Conservation (phyloP, 2,888 invertebrate genomes). For the Polyploca ridens region DNA sequence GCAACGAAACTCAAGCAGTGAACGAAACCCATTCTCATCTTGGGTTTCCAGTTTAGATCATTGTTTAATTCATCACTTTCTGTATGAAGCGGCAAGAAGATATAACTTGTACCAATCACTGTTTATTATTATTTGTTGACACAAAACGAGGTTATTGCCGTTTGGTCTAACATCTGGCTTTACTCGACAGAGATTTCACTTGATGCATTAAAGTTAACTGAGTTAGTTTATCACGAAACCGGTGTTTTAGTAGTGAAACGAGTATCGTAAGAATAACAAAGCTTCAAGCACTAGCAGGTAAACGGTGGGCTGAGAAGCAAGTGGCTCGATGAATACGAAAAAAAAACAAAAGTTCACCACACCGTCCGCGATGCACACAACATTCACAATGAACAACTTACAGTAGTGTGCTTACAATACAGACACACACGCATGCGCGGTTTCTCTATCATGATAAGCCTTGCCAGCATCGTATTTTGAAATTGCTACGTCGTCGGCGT, state of each 20-base stretch:
- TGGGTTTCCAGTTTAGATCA: conserved; percentile 70
- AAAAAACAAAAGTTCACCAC: conserved; percentile 65
- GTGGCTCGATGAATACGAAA: conserved; percentile 56
- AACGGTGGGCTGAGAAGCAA: conserved; percentile 59
- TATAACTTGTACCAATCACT: conserved; percentile 71
- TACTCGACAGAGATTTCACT: conserved; percentile 71
- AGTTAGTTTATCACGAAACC: conserved; percentile 31
- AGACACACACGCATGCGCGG: conserved; percentile 47
- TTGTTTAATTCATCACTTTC: conserved; percentile 79
- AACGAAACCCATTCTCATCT: conserved; percentile 74
- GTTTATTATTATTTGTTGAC: conserved; percentile 80
- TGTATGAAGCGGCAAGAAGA: conserved; percentile 50
- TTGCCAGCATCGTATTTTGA: conserved; percentile 40
- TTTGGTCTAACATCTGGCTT: conserved; percentile 70
- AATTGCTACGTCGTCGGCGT: conserved; percentile 4
- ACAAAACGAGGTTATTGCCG: conserved; percentile 76
- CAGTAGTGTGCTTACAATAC: conserved; percentile 67
- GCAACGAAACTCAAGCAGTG: conserved; percentile 62
- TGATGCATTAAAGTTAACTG: conserved; percentile 44
- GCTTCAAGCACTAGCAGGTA: conserved; percentile 63
- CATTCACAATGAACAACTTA: conserved; percentile 59
- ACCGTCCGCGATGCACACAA: conserved; percentile 50
- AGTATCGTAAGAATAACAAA: conserved; percentile 40
- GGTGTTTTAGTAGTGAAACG: conserved; percentile 24
- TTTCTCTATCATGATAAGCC: conserved; percentile 45